Conservation (phyloP, 1,140 invertebrate species). For the Sminthurides bifidus region DNA sequence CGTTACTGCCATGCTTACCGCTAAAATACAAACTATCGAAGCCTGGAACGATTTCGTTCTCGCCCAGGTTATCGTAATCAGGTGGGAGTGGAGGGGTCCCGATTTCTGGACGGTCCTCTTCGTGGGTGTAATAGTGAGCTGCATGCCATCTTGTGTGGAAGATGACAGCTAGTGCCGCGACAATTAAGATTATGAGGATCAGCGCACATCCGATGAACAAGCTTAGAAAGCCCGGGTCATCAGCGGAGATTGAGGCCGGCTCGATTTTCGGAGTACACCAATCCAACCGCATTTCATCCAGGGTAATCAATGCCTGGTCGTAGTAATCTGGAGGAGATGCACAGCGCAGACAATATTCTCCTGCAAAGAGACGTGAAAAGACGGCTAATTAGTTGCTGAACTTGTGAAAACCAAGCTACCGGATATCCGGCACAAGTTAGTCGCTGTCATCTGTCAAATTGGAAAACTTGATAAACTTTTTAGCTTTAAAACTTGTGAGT, state of each 20-base stretch:
- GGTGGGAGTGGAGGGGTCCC: constrained; percentile 18
- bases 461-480: too few species aligned
- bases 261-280: constrained; percentile 22
- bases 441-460: too few species aligned
- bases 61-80: constrained; percentile 18
- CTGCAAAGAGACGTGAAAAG: constrained; percentile 8
- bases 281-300: constrained; percentile 22
- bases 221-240: constrained; percentile 32
- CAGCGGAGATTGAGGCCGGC: constrained; percentile 24
- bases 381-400: not conserved
- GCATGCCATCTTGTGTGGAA: constrained; percentile 47
- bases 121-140: constrained; percentile 59
- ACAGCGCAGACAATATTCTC: constrained; percentile 26
- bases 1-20: constrained; percentile 5
- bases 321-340: constrained; percentile 13
- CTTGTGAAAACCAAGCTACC: constrained; percentile 1
- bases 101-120: constrained; percentile 39
- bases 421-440: too few species aligned
- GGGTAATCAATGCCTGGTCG: constrained; percentile 16
- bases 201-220: constrained; percentile 36
- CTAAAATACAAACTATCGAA: constrained; percentile 23
- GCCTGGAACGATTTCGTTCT: constrained; percentile 7
- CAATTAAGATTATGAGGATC: constrained; percentile 33
- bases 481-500: too few species aligned
- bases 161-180: constrained; percentile 34